Conservation (phyloP, 1,140 invertebrate species). For the Ostrea denselamellosa region DNA sequence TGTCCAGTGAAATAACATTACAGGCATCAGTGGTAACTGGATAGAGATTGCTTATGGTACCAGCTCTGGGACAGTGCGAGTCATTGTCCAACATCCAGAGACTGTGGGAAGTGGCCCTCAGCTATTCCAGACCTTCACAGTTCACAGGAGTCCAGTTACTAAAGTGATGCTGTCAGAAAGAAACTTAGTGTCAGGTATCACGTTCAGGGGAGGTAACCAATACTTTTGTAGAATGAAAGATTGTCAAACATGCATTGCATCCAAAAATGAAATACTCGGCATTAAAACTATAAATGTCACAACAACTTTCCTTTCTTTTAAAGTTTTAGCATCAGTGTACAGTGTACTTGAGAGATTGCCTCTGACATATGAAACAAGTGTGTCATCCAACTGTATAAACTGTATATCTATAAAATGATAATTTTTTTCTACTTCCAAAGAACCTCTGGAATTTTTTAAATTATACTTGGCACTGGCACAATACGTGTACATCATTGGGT, state of each 20-base stretch:
- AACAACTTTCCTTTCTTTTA: background rate
- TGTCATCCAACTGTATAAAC: too few species aligned
- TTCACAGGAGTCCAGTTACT: conserved; percentile 96
- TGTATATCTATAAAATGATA: too few species aligned
- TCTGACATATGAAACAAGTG: too few species aligned
- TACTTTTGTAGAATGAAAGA: background rate
- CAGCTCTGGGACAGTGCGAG: conserved; percentile 94
- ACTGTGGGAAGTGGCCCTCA: conserved; percentile 98
- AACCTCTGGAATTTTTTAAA: too few species aligned
- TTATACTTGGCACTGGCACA: too few species aligned
- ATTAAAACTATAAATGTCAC: background rate
- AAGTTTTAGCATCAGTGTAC: background rate
- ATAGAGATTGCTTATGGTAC: conserved; percentile 99
- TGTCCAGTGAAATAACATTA: background rate
- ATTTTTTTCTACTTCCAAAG: too few species aligned
- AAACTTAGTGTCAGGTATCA: conserved; percentile 89
- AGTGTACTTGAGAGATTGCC: background rate
- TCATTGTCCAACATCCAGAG: conserved; percentile 99
- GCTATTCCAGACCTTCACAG: conserved; percentile 98
- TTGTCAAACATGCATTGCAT: background rate
- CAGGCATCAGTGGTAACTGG: conserved; percentile 98
- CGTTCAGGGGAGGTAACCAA: background rate
- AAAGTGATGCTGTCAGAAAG: conserved; percentile 96
- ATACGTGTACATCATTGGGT: too few species aligned
- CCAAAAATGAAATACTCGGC: background rate